These are phyloP conservation scores for Microtus ochrogaster DNA, from an alignment of 2,113 vertebrate species.

Conservation along the genomic window DNA sequence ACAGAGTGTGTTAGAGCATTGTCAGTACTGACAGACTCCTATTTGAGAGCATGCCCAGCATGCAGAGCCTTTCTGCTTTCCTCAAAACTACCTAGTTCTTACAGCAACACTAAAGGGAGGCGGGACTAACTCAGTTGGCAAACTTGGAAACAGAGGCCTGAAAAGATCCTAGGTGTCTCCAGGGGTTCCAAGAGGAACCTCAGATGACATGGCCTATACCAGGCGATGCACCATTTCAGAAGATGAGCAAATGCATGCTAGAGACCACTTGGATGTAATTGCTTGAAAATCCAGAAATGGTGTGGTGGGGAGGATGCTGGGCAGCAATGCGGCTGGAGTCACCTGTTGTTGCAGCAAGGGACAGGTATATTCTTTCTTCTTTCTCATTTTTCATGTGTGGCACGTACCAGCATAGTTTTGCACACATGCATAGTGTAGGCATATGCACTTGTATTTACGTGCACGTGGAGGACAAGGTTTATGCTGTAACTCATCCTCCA, in stretches of 20 bases:
- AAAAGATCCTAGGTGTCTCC: neutral
- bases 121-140: neutral
- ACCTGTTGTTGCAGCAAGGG: neutral
- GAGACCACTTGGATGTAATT: accelerated
- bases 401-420: neutral
- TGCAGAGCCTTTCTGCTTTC: neutral
- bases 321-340: too few species aligned
- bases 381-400: neutral
- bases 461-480: neutral
- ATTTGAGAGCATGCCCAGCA: neutral
- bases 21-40: accelerated
- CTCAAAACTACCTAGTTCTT: accelerated
- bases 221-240: neutral
- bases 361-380: neutral
- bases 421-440: neutral
- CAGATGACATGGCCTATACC: neutral
- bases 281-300: neutral
- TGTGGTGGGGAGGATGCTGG: neutral
- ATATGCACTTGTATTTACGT: too few species aligned
- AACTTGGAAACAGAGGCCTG: neutral
- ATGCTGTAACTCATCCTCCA: neutral
- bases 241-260: neutral
- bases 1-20: accelerated
- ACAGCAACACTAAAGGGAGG: neutral
- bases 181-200: neutral